Percentiles rank a stretch among this genome's conserved stretches.
Conservation (phyloP, 1,140 invertebrate genomes). For the Platorchestia sp. region DNA sequence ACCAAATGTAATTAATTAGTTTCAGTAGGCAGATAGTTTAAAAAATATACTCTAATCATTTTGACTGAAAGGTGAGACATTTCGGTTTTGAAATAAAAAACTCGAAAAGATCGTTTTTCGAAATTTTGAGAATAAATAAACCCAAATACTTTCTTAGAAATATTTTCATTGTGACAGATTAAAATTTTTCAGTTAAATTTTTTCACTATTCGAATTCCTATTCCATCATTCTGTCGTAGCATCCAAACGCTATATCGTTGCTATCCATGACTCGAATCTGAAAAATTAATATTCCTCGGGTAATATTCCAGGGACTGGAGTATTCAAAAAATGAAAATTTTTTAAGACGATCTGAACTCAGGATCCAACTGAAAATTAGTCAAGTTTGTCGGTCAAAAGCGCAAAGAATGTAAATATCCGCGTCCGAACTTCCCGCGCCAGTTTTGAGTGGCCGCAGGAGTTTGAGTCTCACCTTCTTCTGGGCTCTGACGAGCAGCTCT, state of each 20-base stretch:
- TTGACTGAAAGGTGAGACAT: not conserved
- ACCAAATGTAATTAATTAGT: not conserved
- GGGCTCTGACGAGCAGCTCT: not conserved
- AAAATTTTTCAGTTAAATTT: not conserved
- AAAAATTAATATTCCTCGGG: not conserved
- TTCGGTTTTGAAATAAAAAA: not conserved
- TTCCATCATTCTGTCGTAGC: not conserved
- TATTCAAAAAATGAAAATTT: not conserved
- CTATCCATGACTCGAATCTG: not conserved
- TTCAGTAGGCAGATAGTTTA: not conserved
- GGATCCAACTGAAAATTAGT: constrained; percentile 42
- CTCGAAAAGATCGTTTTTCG: not conserved
- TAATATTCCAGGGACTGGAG: not conserved
- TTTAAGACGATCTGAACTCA: not conserved
- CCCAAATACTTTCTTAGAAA: not conserved
- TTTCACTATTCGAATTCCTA: not conserved
- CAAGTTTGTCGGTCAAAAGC: constrained; percentile 51
- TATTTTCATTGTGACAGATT: not conserved
- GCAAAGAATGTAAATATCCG: constrained; percentile 54
- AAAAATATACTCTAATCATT: not conserved
- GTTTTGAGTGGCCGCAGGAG: constrained; percentile 41
- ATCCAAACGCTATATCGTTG: not conserved
- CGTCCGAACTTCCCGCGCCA: constrained; percentile 5
- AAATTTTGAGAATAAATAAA: not conserved
- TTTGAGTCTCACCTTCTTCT: constrained; percentile 15